Conservation (phyloP, 1,140 invertebrate genomes). For the Camponotus vicinus region DNA sequence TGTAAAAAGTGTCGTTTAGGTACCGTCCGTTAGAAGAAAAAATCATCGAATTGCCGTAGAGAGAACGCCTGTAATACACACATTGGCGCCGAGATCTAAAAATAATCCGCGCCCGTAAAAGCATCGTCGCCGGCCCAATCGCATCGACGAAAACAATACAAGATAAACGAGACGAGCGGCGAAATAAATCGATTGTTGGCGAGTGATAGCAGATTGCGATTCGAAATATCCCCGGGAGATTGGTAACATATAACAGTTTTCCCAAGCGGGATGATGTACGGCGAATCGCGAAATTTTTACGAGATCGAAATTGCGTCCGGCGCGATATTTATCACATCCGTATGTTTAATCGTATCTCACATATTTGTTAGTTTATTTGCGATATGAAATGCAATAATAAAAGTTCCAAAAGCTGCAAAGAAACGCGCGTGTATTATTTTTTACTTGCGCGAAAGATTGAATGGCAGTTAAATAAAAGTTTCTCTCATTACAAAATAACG, state of each 20-base stretch:
- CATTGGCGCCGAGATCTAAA: conserved; percentile 35
- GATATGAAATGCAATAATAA: conserved; percentile 1
- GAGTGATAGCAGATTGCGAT: conserved; percentile 58
- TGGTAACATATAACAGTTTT: conserved; percentile 27
- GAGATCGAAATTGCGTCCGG: conserved; percentile 13
- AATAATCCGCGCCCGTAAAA: conserved; percentile 53
- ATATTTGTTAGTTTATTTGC: neutral
- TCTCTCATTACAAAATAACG: neutral
- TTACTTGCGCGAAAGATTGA: neutral
- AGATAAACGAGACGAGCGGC: conserved; percentile 49
- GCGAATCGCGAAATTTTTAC: conserved; percentile 16
- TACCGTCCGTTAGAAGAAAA: neutral
- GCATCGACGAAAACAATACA: conserved; percentile 51
- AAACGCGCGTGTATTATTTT: neutral
- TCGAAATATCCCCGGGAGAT: conserved; percentile 51
- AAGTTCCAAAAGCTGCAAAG: neutral
- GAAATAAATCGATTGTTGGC: conserved; percentile 58
- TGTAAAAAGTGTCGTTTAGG: neutral
- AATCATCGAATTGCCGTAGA: neutral
- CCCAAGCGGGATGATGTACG: conserved; percentile 32
- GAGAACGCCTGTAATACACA: conserved; percentile 17
- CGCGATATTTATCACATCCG: neutral
- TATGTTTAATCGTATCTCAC: neutral
- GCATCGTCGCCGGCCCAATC: conserved; percentile 44
- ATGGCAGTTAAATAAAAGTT: neutral